Conservation (phyloP, 2,113 vertebrate genomes). For the Alethe diademata region DNA sequence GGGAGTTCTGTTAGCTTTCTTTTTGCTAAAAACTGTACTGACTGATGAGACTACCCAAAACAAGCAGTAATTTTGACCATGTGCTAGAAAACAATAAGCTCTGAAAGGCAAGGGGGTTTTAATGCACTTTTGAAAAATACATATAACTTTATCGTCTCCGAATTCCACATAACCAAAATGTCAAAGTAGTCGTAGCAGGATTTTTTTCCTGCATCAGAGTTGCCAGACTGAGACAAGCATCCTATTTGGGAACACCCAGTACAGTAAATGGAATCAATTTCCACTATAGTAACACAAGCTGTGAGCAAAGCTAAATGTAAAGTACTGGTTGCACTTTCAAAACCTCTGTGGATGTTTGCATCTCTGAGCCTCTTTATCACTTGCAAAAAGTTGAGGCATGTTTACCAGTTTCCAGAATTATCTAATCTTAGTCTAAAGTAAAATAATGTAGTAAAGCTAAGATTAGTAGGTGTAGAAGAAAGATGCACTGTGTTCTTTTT, state of each 20-base stretch:
- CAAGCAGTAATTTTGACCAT: not conserved
- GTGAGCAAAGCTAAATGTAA: conserved; percentile 21
- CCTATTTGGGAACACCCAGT: conserved; percentile 18
- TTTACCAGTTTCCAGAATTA: not conserved
- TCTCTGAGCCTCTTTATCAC: not conserved
- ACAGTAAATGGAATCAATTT: conserved; percentile 43
- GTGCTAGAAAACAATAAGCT: not conserved
- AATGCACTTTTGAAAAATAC: not conserved
- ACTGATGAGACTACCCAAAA: not conserved
- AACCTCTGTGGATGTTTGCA: conserved; percentile 8
- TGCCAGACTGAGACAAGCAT: not conserved
- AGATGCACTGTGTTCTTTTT: not conserved
- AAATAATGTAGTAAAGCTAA: not conserved
- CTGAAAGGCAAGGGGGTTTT: not conserved
- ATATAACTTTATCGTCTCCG: not conserved
- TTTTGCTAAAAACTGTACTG: not conserved
- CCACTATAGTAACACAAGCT: conserved; percentile 35
- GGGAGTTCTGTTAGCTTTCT: not conserved
- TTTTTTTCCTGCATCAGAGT: not conserved
- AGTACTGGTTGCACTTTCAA: conserved; percentile 22
- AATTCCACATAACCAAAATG: not conserved
- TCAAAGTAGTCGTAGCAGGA: not conserved
- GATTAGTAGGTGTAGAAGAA: not conserved
- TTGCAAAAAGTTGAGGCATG: not conserved
- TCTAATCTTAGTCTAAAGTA: not conserved